Percentiles rank a stretch among this genome's conserved stretches.
These are phyloP conservation scores for Drosophila kuntzei DNA, from an alignment of 2,888 invertebrate species.

Conservation along the genomic window DNA sequence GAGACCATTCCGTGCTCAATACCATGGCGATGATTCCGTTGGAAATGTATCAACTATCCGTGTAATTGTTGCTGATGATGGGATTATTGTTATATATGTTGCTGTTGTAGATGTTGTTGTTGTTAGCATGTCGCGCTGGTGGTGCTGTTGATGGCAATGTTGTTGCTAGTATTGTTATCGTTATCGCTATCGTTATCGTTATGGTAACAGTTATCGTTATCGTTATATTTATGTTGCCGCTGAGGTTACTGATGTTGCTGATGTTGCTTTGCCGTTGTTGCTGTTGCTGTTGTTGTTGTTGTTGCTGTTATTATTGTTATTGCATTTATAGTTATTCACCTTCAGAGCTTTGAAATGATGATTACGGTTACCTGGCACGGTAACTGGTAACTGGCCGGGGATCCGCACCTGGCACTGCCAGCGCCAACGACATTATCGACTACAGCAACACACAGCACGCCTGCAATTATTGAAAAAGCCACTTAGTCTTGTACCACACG, in stretches of 20 bases:
- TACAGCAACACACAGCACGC: conserved; percentile 45
- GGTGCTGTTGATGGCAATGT: conserved; percentile 65
- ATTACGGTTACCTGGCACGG: conserved; percentile 53
- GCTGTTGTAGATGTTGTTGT: conserved; percentile 28
- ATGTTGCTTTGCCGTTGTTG: conserved; percentile 36
- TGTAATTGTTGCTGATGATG: conserved; percentile 28
- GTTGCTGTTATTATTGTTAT: conserved; percentile 51
- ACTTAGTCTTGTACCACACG: conserved; percentile 42
- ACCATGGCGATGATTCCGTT: conserved; percentile 86
- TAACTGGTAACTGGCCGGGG: conserved; percentile 25
- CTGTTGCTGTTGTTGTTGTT: conserved; percentile 66
- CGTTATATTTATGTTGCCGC: conserved; percentile 23
- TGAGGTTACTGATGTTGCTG: conserved; percentile 30
- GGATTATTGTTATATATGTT: conserved; percentile 31
- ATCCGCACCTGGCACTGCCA: conserved; percentile 68
- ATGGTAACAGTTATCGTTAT: conserved; percentile 10
- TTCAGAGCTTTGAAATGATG: conserved; percentile 56
- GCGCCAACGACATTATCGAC: conserved; percentile 70
- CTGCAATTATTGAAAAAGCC: conserved; percentile 69
- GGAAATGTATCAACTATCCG: conserved; percentile 2
- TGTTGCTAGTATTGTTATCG: conserved; percentile 14
- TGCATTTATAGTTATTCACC: conserved; percentile 59
- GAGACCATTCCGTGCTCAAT: conserved; percentile 99
- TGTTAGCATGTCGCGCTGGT: conserved; percentile 64
- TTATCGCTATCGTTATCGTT: conserved; percentile 13